A percentile compares a stretch with the other conserved stretches of the same genome.
phyloP scores from a whole-genome alignment of 1,140 invertebrate species.

The Pachyrhynchus sulphureomaculatus region DNA sequence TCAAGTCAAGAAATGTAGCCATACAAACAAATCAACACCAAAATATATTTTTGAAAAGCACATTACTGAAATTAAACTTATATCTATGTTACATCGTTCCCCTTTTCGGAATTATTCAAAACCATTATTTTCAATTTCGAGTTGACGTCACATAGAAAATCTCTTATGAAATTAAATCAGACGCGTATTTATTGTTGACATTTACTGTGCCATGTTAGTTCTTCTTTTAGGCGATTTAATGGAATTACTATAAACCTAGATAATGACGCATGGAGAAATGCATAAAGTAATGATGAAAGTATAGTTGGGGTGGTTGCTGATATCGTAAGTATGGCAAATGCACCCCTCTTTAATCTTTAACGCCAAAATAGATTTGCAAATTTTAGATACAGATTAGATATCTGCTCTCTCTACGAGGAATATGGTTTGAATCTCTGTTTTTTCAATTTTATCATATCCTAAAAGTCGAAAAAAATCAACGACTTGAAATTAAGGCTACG shows the following conservation, averaged over 20 bases:
- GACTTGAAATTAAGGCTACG: too few species aligned
- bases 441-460: too few species aligned
- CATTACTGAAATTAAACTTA: background rate
- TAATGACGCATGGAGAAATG: background rate
- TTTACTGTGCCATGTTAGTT: background rate
- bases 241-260: background rate
- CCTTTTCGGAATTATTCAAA: background rate
- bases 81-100: background rate
- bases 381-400: too few species aligned
- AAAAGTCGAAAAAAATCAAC: too few species aligned
- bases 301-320: too few species aligned
- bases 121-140: slow-evolving; percentile 3
- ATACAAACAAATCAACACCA: too few species aligned
- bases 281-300: background rate
- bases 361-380: too few species aligned
- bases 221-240: background rate
- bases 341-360: too few species aligned
- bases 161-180: background rate
- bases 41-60: background rate
- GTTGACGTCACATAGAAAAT: background rate
- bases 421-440: too few species aligned
- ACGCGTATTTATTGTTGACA: slow-evolving; percentile 1
- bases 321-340: too few species aligned
- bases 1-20: too few species aligned
- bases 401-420: too few species aligned